Evolutionary conservation across 2,797 vertebrate species (phyloP).

Genomic region (Tragopan temminckii): DNA sequence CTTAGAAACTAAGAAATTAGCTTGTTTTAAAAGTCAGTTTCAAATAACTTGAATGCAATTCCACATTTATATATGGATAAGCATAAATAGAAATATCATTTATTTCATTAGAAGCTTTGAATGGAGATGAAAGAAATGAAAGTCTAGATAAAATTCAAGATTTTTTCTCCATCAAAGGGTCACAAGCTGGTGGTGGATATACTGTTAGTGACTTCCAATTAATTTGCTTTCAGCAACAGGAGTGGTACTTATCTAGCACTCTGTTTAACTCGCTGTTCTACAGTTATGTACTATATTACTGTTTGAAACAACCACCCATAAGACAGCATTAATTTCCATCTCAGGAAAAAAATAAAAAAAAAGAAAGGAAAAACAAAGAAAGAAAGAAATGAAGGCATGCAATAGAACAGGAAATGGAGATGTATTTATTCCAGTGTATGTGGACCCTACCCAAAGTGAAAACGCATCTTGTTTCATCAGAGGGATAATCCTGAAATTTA

Average conservation of each 20-base stretch:
- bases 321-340: neutral
- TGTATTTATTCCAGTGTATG: neutral
- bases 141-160: neutral
- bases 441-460: neutral
- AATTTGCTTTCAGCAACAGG: neutral
- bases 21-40: neutral
- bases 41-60: neutral
- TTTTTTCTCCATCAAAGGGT: neutral
- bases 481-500: neutral
- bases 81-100: neutral
- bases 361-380: no score
- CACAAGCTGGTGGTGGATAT: neutral
- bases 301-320: neutral
- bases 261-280: neutral
- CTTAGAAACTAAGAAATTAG: neutral
- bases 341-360: neutral
- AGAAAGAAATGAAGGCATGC: neutral
- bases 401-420: neutral
- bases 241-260: neutral
- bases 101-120: neutral
- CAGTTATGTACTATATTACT: neutral
- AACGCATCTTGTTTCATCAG: neutral
- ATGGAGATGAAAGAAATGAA: neutral
- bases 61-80: neutral
- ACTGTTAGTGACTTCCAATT: neutral